phyloP scores from a whole-genome alignment of 2,797 vertebrate genomes.

The Oophaga sylvatica region DNA sequence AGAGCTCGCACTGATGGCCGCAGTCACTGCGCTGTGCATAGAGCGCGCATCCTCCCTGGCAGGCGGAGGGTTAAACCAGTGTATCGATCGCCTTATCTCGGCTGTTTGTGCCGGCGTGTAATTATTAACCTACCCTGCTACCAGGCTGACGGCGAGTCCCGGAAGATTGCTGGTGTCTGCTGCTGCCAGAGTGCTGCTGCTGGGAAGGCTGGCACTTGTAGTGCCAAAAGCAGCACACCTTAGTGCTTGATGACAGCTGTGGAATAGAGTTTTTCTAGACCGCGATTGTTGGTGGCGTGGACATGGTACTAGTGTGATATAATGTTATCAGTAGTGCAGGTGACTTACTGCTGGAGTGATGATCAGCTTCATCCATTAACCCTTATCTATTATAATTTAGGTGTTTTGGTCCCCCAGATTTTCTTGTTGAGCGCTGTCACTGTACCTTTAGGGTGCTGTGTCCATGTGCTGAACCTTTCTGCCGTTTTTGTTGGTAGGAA shows the following conservation, averaged over 20 bases:
- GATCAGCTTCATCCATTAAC: too few species aligned
- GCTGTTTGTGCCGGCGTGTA: slow-evolving; percentile 14
- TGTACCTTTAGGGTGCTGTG: neutral
- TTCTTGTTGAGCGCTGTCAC: too few species aligned
- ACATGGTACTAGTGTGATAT: neutral
- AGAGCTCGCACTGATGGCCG: neutral
- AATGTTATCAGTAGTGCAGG: neutral
- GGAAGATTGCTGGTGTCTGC: neutral
- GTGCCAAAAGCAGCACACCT: neutral
- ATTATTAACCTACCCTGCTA: slow-evolving; percentile 18
- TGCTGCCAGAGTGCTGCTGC: neutral
- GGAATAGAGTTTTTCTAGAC: too few species aligned
- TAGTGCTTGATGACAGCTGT: neutral
- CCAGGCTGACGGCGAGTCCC: neutral
- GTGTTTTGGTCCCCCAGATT: too few species aligned
- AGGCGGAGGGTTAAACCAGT: neutral
- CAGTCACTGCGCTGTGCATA: neutral
- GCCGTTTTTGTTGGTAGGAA: neutral
- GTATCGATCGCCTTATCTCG: neutral
- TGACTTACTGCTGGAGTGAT: neutral
- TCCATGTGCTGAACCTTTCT: neutral
- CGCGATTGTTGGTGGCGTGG: neutral
- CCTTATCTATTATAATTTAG: too few species aligned
- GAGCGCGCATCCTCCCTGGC: neutral
- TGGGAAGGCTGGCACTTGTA: slow-evolving; percentile 2